Evolutionary conservation across 1,140 invertebrate genomes (phyloP).

Genomic region (Acromyrmex heyeri): DNA sequence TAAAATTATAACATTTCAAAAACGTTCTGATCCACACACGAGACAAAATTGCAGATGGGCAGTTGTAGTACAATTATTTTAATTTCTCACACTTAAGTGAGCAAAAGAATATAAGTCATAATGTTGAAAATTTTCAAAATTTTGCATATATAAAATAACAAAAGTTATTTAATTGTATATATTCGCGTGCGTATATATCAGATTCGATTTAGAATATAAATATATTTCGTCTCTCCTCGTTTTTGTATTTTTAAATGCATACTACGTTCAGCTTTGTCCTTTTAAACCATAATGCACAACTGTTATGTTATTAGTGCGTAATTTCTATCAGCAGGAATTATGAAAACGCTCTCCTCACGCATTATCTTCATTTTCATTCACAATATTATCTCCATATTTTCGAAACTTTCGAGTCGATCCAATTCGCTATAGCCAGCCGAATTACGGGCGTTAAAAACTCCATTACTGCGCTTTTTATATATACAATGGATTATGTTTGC

Average conservation of each 20-base stretch:
- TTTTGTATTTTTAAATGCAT: slow-evolving; percentile 4
- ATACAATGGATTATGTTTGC: slow-evolving; percentile 60
- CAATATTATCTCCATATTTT: slow-evolving; percentile 36
- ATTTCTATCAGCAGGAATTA: slow-evolving; percentile 42
- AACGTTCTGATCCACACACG: neutral
- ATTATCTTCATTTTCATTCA: slow-evolving; percentile 38
- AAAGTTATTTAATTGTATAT: neutral
- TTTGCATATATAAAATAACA: neutral
- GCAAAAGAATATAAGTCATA: neutral
- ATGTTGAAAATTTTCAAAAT: neutral
- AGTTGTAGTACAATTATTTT: neutral
- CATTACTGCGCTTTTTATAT: slow-evolving; percentile 49
- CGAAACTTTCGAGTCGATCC: slow-evolving; percentile 31
- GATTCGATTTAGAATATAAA: slow-evolving; percentile 2
- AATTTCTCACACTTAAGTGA: neutral
- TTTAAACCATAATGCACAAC: slow-evolving; percentile 24
- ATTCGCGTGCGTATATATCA: neutral
- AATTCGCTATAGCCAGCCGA: neutral
- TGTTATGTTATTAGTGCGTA: slow-evolving; percentile 25
- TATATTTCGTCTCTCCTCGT: neutral
- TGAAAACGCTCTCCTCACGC: neutral
- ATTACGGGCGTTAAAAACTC: slow-evolving; percentile 33
- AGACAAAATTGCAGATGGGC: neutral
- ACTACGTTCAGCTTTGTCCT: neutral
- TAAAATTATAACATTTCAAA: slow-evolving; percentile 38